A percentile compares a stretch with the other conserved stretches of the same genome.
phyloP scores from a whole-genome alignment of 92 coral and sea anemone genomes.

The Meandrina meandrites region DNA sequence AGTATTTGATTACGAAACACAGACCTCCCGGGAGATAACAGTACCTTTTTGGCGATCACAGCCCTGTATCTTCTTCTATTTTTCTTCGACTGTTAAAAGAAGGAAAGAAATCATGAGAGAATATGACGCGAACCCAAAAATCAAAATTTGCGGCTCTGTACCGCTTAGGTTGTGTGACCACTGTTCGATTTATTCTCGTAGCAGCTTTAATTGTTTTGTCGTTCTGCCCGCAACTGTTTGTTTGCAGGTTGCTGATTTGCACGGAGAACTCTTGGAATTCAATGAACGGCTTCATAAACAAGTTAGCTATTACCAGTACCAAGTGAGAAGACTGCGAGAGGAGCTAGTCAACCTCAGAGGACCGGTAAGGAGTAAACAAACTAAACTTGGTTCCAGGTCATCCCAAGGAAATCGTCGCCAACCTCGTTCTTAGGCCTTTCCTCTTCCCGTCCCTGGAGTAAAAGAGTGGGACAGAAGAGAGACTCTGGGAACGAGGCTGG shows the following conservation, averaged over 20 bases:
- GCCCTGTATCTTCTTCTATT: no score
- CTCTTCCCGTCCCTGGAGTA: no score
- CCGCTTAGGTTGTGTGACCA: no score
- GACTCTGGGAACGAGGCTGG: no score
- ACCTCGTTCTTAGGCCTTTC: no score
- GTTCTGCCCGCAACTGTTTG: not conserved
- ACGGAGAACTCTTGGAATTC: slow-evolving; percentile 94
- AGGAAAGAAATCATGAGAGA: no score
- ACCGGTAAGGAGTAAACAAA: slow-evolving; percentile 65
- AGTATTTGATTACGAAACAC: not conserved
- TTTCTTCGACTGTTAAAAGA: no score
- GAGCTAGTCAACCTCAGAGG: slow-evolving; percentile 90
- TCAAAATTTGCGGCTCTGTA: no score
- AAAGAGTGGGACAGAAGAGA: no score
- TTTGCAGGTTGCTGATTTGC: slow-evolving; percentile 93
- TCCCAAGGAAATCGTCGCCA: not conserved
- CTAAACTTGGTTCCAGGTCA: not conserved
- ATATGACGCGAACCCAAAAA: no score
- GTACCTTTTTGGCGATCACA: no score
- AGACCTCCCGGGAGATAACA: not conserved
- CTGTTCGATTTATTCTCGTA: no score
- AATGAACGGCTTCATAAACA: slow-evolving; percentile 90
- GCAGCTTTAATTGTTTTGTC: not conserved
- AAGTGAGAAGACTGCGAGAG: slow-evolving; percentile 80
- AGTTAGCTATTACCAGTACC: slow-evolving; percentile 69